phyloP scores from a whole-genome alignment of 2,888 invertebrate species.

The Eilema caniola region DNA sequence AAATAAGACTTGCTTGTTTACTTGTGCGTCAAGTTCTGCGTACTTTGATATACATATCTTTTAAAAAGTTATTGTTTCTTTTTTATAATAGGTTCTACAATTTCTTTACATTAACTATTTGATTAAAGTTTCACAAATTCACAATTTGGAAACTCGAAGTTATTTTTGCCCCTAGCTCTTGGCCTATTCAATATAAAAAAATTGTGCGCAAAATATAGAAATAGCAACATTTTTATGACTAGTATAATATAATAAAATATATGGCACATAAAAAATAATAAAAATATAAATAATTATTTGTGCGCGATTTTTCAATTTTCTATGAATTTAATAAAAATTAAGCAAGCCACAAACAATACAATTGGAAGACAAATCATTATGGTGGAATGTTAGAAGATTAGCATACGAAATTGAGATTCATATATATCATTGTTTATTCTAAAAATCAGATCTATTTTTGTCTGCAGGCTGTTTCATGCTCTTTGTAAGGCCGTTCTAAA shows the following conservation, averaged over 20 bases:
- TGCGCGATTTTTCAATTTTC: constrained; percentile 43
- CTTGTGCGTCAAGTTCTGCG: too few relatives aligned
- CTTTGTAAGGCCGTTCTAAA: constrained; percentile 38
- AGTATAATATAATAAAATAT: constrained; percentile 41
- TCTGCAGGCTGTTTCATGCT: constrained; percentile 16
- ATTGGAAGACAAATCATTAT: constrained; percentile 54
- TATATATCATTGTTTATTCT: constrained; percentile 24
- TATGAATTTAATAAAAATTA: constrained; percentile 45
- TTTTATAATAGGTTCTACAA: too few relatives aligned
- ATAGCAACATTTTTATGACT: constrained; percentile 47
- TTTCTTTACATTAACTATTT: too few relatives aligned
- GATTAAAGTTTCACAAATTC: too few relatives aligned
- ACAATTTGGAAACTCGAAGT: too few relatives aligned
- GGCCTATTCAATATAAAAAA: constrained; percentile 29
- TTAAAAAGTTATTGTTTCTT: too few relatives aligned
- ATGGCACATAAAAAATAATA: constrained; percentile 48
- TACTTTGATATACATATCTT: too few relatives aligned
- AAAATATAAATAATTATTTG: constrained; percentile 35
- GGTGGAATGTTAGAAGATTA: constrained; percentile 49
- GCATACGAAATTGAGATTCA: constrained; percentile 41
- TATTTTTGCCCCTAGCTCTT: constrained; percentile 6
- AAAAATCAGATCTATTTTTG: constrained; percentile 36
- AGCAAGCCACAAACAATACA: constrained; percentile 42
- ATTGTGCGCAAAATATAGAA: constrained; percentile 47
- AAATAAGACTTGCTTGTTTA: too few relatives aligned